Percentiles rank a stretch among this genome's conserved stretches.
Conservation (phyloP, 2,113 vertebrate genomes). For the Antennarius striatus region DNA sequence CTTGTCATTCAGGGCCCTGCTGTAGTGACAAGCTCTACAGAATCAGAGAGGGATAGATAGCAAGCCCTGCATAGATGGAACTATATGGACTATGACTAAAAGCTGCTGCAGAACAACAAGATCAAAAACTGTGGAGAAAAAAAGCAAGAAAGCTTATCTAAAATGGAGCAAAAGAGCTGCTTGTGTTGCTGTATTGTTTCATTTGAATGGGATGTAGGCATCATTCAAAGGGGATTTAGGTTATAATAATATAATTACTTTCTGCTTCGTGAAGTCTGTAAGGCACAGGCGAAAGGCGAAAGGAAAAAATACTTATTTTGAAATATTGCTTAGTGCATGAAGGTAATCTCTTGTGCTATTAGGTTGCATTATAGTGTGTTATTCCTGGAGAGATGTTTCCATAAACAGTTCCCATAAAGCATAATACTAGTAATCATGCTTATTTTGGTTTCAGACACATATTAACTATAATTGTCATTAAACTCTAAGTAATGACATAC, state of each 20-base stretch:
- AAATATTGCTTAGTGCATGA: not conserved
- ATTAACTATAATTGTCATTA: conserved; percentile 7
- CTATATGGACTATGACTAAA: conserved; percentile 38
- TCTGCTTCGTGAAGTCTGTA: conserved; percentile 5
- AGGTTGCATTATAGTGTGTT: too few relatives aligned
- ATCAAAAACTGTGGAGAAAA: conserved; percentile 11
- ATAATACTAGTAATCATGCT: too few relatives aligned
- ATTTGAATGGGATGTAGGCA: conserved; percentile 13
- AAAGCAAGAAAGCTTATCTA: conserved; percentile 5
- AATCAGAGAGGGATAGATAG: conserved; percentile 34
- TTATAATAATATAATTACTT: conserved; percentile 13
- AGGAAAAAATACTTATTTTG: not conserved
- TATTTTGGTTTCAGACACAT: too few relatives aligned
- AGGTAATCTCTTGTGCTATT: not conserved
- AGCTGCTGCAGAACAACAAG: conserved; percentile 21
- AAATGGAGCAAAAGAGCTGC: conserved; percentile 9
- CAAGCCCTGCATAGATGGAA: conserved; percentile 12
- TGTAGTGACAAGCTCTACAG: conserved; percentile 34
- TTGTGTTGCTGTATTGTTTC: not conserved
- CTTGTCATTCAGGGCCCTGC: conserved; percentile 51
- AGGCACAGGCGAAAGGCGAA: not conserved
- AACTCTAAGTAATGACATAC: conserved; percentile 2
- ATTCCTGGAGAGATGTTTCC: too few relatives aligned
- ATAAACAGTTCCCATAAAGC: too few relatives aligned
- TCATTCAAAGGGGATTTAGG: not conserved